Evolutionary conservation across 2,113 vertebrate species (phyloP).

Genomic region (Zosterops japonicus): DNA sequence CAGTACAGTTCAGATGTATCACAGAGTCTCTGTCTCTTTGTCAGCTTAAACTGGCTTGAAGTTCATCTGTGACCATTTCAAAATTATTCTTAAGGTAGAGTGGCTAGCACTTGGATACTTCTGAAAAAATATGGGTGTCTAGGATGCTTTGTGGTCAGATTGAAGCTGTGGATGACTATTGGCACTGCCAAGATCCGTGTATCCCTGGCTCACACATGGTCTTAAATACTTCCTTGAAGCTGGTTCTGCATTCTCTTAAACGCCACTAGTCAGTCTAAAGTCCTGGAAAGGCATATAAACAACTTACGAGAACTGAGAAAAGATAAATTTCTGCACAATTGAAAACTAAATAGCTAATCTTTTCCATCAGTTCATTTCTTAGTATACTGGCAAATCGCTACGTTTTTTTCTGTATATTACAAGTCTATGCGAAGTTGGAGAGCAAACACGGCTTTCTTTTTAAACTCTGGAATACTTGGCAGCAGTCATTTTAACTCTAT

Average conservation of each 20-base stretch:
- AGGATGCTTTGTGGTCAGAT: not conserved
- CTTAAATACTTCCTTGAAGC: not conserved
- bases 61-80: not conserved
- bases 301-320: not conserved
- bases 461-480: conserved; percentile 1
- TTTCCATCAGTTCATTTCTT: not conserved
- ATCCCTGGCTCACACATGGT: not conserved
- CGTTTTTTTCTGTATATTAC: not conserved
- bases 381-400: not conserved
- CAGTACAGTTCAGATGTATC: not conserved
- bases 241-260: not conserved
- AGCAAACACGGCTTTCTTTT: not conserved
- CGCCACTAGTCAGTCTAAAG: not conserved
- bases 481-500: not conserved
- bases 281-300: not conserved
- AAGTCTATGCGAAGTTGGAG: not conserved
- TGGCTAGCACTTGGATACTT: not conserved
- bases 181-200: not conserved
- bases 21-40: not conserved
- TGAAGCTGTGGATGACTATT: not conserved
- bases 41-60: not conserved
- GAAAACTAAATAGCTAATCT: not conserved
- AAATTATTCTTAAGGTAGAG: not conserved
- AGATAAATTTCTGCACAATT: not conserved
- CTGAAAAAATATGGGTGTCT: not conserved